Evolutionary conservation across 2,888 invertebrate species (phyloP), one percentile per base, ranked within the genome.

Genomic region (Thymelicus sylvestris): DNA sequence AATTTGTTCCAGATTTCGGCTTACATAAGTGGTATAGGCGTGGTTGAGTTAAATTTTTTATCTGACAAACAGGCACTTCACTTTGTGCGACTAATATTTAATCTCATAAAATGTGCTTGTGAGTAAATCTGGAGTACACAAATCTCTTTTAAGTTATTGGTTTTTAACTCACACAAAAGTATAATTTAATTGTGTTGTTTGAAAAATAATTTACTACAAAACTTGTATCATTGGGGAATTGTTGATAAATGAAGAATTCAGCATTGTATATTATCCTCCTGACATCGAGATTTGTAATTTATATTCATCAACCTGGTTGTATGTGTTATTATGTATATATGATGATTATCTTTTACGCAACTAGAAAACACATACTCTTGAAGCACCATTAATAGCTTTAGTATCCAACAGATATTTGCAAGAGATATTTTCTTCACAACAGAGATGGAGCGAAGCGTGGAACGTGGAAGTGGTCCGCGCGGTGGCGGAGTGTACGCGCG

Each of bases 401-500:
- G 19, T 19, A 19, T 19, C 0, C 0, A 19, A 19, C 1, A 19
- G 19, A 19, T 19, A 19, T 19, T 19, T 10, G 38, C 52, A 47
- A 38, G 15, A 39, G 10, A 41, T 71, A 72, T 47, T 72, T 31
- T 41, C 47, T 57, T 10, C 55, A n/a, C 3, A 50, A 41, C 72
- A 92, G 92, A 81, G 90, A 72, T 93, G 93, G 93, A 86, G 88
- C 70, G 92, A 92, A 64, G 72, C 77, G 2, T 92, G 88, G 82
- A 80, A 78, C 72, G 82, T 81, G 50, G 85, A 83, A 0, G 86
- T 81, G 38, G 80, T 87, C 47, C 74, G 75, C 10, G 80, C 82
- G 0, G 76, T 89, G 31, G 81, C 84, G 50, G 77, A 73, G 39
- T 82, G 88, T 70, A 76, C 75, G 0, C 47, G 72, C n/a, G 82